phyloP scores from a whole-genome alignment of 2,888 invertebrate genomes.

The Dicranocentrus wangi region DNA sequence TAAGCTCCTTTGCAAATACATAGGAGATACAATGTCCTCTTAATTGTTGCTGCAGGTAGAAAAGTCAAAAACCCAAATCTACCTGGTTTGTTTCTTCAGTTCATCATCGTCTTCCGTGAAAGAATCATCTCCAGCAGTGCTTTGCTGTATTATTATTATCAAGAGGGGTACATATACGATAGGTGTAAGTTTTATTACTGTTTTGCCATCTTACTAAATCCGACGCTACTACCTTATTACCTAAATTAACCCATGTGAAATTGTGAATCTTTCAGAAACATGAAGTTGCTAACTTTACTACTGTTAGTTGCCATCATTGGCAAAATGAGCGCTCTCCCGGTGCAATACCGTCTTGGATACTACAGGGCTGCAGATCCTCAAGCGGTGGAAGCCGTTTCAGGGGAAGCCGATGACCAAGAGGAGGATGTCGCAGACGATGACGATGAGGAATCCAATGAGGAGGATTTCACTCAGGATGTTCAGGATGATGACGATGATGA shows the following conservation, averaged over 20 bases:
- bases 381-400: too few species aligned
- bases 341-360: conserved; percentile 26
- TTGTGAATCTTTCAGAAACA: conserved; percentile 31
- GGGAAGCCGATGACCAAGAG: conserved; percentile 33
- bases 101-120: conserved; percentile 63
- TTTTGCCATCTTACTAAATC: not conserved
- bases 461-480: conserved; percentile 38
- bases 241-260: conserved; percentile 9
- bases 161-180: conserved; percentile 57
- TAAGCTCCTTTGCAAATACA: too few species aligned
- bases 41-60: conserved; percentile 44
- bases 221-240: too few species aligned
- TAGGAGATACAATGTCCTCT: conserved; percentile 56
- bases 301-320: conserved; percentile 64
- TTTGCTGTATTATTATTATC: conserved; percentile 14
- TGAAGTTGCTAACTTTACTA: conserved; percentile 61
- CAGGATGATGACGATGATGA: conserved; percentile 60
- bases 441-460: conserved; percentile 13
- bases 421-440: conserved; percentile 45
- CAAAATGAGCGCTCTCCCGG: conserved; percentile 57
- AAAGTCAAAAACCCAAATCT: conserved; percentile 66
- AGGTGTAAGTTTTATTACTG: conserved; percentile 43
- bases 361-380: conserved; percentile 39
- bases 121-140: conserved; percentile 57
- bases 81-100: conserved; percentile 61